Percentiles rank a stretch among this genome's conserved stretches.
These are phyloP conservation scores for Takifugu rubripes DNA, from an alignment of 2,797 vertebrate genomes.

Conservation along the genomic window DNA sequence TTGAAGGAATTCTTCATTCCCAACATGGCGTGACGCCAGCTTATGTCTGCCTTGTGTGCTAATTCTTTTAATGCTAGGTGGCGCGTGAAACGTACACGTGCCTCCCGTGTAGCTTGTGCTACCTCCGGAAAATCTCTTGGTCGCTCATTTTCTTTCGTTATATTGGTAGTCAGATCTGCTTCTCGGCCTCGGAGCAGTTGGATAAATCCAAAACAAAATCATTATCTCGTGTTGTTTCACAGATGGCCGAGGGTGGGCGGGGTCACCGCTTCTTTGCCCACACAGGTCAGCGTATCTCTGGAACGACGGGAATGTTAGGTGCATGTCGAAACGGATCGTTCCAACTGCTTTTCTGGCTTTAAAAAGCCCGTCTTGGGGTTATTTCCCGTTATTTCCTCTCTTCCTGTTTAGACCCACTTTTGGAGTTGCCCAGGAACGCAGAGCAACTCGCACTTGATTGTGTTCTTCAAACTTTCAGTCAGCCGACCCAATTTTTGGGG, in stretches of 20 bases:
- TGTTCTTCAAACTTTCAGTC: conserved; percentile 16
- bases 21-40: no score
- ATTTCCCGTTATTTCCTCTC: conserved; percentile 1
- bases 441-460: conserved; percentile 3
- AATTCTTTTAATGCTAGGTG: no score
- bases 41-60: no score
- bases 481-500: conserved; percentile 7
- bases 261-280: conserved; percentile 1
- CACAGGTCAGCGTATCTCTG: not conserved
- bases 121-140: no score
- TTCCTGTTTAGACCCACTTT: conserved; percentile 13
- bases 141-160: not conserved
- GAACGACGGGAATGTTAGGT: conserved; percentile 6
- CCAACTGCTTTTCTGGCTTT: conserved; percentile 7
- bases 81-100: no score
- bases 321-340: conserved; percentile 1
- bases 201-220: not conserved
- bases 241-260: not conserved
- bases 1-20: no score
- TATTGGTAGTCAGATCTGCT: not conserved
- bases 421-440: conserved; percentile 2
- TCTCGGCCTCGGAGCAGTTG: not conserved
- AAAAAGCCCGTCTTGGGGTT: conserved; percentile 1
- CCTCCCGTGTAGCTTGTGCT: no score
- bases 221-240: not conserved